Evolutionary conservation across 2,797 vertebrate genomes (phyloP).

Genomic region (Enteromius unitaeniatus): DNA sequence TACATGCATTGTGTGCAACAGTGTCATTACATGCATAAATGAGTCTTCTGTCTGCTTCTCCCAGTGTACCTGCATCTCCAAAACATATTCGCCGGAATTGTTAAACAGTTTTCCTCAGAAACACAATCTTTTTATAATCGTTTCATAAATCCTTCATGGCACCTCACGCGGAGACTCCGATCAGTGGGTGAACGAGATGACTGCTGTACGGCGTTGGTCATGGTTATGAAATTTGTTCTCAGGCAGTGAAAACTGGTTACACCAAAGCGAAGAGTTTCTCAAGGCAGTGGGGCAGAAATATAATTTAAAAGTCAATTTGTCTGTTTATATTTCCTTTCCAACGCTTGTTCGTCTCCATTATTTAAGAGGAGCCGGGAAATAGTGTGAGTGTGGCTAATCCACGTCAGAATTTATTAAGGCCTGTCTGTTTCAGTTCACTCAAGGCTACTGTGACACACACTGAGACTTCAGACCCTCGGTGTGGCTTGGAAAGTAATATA

Average conservation of each 20-base stretch:
- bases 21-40: slow-evolving; percentile 30
- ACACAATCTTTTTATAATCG: slow-evolving; percentile 48
- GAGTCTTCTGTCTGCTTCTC: slow-evolving; percentile 10
- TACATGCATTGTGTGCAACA: not conserved
- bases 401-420: slow-evolving; percentile 63
- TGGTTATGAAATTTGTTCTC: slow-evolving; percentile 41
- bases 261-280: slow-evolving; percentile 39
- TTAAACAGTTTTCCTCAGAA: slow-evolving; percentile 36
- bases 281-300: slow-evolving; percentile 47
- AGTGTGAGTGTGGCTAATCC: slow-evolving; percentile 72
- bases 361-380: slow-evolving; percentile 64
- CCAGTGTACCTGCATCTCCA: slow-evolving; percentile 28
- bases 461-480: not conserved
- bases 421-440: slow-evolving; percentile 45
- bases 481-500: not conserved
- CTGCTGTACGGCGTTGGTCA: slow-evolving; percentile 46
- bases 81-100: slow-evolving; percentile 9
- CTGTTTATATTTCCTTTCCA: slow-evolving; percentile 68
- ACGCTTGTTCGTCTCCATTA: slow-evolving; percentile 61
- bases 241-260: slow-evolving; percentile 49
- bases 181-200: slow-evolving; percentile 16
- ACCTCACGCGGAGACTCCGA: slow-evolving; percentile 24
- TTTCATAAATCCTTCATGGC: slow-evolving; percentile 54
- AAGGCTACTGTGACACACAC: slow-evolving; percentile 64
- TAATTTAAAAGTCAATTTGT: slow-evolving; percentile 69